Percentiles rank a stretch among this genome's conserved stretches.
phyloP scores from a whole-genome alignment of 2,797 vertebrate species.

The Phoeniculus purpureus region DNA sequence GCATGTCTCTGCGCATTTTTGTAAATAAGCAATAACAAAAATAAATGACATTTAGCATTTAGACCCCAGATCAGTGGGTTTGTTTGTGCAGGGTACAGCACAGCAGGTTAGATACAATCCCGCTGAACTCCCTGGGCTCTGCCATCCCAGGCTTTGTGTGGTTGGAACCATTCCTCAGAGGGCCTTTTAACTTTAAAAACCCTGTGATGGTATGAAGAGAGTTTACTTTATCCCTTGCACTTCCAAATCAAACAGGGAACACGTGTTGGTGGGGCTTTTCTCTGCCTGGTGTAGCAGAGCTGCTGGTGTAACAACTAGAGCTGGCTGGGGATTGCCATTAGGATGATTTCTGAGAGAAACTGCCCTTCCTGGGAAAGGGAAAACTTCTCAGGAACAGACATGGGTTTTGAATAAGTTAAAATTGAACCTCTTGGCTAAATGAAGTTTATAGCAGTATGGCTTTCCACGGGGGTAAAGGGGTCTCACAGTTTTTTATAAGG shows the following conservation, averaged over 20 bases:
- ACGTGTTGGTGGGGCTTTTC: not conserved
- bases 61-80: not conserved
- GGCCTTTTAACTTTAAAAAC: not conserved
- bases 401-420: not conserved
- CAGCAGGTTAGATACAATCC: not conserved
- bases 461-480: not conserved
- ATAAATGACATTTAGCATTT: not conserved
- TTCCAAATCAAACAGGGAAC: not conserved
- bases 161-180: not conserved
- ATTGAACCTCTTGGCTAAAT: not conserved
- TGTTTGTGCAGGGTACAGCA: not conserved
- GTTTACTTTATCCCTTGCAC: not conserved
- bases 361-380: not conserved
- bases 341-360: not conserved
- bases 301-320: fast-evolving
- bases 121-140: fast-evolving
- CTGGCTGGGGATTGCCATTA: not conserved
- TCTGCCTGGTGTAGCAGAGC: not conserved
- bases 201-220: not conserved
- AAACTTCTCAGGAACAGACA: not conserved
- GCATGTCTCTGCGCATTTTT: not conserved
- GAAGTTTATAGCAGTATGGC: not conserved
- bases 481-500: not conserved
- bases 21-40: not conserved
- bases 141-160: not conserved